Evolutionary conservation across 2,113 vertebrate genomes (phyloP).

Genomic region (Cepphus grylle): DNA sequence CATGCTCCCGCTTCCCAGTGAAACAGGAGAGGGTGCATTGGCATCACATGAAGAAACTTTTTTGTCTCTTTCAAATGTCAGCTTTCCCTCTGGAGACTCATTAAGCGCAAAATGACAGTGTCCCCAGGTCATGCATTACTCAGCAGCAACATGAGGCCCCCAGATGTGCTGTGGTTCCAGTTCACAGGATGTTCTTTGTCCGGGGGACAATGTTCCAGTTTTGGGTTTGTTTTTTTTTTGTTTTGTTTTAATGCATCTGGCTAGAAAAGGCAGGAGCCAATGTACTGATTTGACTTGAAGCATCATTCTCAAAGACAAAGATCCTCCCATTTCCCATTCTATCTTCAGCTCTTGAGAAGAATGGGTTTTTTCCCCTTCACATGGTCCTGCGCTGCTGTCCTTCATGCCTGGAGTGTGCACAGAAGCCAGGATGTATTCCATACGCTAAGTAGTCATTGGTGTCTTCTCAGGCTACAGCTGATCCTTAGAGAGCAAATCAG

Average conservation of each 20-base stretch:
- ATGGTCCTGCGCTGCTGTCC: not conserved
- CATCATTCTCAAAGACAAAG: not conserved
- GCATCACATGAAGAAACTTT: constrained; percentile 59
- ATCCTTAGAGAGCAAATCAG: not conserved
- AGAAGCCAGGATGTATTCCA: not conserved
- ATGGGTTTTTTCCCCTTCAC: not conserved
- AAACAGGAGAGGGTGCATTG: constrained; percentile 23
- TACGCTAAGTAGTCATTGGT: not conserved
- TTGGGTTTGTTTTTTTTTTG: not conserved
- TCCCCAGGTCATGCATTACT: constrained; percentile 52
- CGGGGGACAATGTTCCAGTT: not conserved
- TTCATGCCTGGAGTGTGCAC: not conserved
- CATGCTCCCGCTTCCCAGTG: constrained; percentile 18
- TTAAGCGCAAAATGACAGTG: constrained; percentile 42
- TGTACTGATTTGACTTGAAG: not conserved
- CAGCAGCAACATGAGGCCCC: constrained; percentile 52
- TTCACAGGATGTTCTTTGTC: constrained; percentile 59
- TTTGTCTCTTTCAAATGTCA: constrained; percentile 56
- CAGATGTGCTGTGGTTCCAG: constrained; percentile 55
- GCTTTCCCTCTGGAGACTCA: constrained; percentile 19
- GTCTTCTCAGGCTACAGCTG: not conserved
- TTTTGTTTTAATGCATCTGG: not conserved
- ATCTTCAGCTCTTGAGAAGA: not conserved
- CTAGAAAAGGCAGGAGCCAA: not conserved
- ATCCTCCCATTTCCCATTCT: not conserved